phyloP scores from a whole-genome alignment of 2,113 vertebrate genomes.

The Nettapus auritus region DNA sequence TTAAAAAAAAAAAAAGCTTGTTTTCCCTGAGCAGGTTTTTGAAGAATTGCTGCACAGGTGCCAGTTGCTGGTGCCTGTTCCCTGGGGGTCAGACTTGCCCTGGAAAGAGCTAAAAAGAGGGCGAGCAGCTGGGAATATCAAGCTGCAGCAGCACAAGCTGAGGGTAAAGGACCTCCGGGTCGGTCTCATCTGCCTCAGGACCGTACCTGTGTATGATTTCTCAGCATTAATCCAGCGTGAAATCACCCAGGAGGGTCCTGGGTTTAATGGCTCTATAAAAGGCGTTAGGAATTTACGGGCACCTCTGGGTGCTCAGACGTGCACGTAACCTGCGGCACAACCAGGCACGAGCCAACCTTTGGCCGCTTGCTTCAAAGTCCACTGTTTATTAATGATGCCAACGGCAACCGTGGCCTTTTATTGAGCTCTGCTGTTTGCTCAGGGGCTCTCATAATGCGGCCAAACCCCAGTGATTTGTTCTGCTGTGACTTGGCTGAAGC shows the following conservation, averaged over 20 bases:
- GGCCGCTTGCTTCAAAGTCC: background rate
- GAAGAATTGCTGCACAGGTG: background rate
- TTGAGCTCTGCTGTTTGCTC: background rate
- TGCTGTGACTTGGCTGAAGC: background rate
- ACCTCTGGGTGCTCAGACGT: background rate
- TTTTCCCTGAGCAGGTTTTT: accelerated
- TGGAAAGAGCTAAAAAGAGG: background rate
- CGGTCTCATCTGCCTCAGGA: background rate
- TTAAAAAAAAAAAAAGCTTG: too few species aligned
- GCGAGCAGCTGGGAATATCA: accelerated
- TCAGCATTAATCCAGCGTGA: background rate
- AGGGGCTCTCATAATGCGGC: background rate
- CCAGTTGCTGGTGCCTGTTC: accelerated
- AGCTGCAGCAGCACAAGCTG: background rate
- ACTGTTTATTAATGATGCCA: background rate
- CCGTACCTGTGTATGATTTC: accelerated
- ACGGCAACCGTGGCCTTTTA: background rate
- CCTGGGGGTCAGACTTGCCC: background rate
- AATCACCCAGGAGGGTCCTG: background rate
- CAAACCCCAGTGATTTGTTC: background rate
- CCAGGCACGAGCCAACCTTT: background rate
- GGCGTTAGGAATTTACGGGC: background rate
- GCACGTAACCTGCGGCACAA: background rate
- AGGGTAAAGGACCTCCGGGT: background rate
- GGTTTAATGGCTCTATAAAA: background rate